These are phyloP conservation scores for Eristalinus sepulchralis DNA, from an alignment of 2,888 invertebrate species.

Conservation along the genomic window DNA sequence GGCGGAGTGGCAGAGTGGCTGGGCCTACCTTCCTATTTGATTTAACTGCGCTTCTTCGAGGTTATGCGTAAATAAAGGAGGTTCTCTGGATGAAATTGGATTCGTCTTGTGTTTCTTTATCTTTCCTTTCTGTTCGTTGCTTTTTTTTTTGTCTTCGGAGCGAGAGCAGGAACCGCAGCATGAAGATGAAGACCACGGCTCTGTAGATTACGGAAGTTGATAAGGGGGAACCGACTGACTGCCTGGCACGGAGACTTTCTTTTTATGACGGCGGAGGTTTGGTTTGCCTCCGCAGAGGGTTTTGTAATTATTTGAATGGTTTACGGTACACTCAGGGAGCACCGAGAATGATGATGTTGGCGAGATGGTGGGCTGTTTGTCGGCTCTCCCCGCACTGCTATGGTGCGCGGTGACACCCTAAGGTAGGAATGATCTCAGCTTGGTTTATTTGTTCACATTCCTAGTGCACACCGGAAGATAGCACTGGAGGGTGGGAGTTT, in stretches of 20 bases:
- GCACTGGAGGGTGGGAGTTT: no score
- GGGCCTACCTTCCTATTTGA: conserved; percentile 34
- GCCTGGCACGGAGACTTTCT: background rate
- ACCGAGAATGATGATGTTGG: background rate
- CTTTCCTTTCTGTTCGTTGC: background rate
- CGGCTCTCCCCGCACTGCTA: background rate
- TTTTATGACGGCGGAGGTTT: background rate
- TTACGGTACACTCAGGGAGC: conserved; percentile 8
- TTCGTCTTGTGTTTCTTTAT: background rate
- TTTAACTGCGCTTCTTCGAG: conserved; percentile 40
- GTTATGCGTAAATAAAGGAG: conserved; percentile 55
- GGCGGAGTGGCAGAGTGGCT: background rate
- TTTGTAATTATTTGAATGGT: conserved; percentile 26
- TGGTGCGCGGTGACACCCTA: background rate
- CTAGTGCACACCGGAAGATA: no score
- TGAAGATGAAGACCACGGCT: background rate
- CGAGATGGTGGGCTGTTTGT: background rate
- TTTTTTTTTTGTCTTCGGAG: background rate
- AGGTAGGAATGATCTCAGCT: background rate
- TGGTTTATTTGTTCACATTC: background rate
- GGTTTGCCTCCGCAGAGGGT: background rate
- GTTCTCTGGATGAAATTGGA: conserved; percentile 4
- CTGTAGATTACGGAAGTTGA: background rate
- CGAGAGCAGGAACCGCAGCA: background rate
- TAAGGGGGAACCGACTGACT: background rate